These are phyloP conservation scores for Argyrosomus regius DNA, from an alignment of 2,797 vertebrate genomes.

Conservation along the genomic window DNA sequence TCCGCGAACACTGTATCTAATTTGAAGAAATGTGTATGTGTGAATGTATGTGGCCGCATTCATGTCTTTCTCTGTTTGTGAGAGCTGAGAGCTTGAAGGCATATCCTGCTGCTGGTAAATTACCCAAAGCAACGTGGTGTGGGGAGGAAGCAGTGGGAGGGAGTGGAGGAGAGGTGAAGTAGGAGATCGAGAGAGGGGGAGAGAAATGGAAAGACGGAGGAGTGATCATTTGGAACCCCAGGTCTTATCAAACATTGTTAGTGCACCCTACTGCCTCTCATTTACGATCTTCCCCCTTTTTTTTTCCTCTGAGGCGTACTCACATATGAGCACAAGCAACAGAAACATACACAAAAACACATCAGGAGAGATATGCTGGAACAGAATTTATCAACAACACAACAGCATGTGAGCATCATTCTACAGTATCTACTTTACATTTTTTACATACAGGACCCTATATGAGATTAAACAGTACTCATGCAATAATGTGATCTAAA, in stretches of 20 bases:
- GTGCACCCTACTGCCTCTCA: slow-evolving; percentile 70
- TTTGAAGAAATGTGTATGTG: slow-evolving; percentile 53
- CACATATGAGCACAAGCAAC: slow-evolving; percentile 7
- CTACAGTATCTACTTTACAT: neutral
- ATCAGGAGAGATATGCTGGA: slow-evolving; percentile 16
- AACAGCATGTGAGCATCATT: neutral
- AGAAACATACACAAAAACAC: slow-evolving; percentile 41
- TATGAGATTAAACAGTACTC: neutral
- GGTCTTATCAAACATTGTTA: slow-evolving; percentile 79
- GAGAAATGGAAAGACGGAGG: slow-evolving; percentile 55
- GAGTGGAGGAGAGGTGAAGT: slow-evolving; percentile 49
- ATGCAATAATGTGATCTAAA: neutral
- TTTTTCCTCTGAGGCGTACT: slow-evolving; percentile 8
- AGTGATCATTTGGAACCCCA: slow-evolving; percentile 74
- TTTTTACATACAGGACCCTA: neutral
- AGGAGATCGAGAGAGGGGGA: slow-evolving; percentile 32
- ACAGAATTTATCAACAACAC: slow-evolving; percentile 16
- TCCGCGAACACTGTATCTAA: slow-evolving; percentile 59
- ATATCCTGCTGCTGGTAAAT: slow-evolving; percentile 78
- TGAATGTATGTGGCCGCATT: slow-evolving; percentile 27
- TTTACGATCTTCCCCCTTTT: slow-evolving; percentile 60
- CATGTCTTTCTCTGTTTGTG: slow-evolving; percentile 70
- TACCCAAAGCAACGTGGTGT: slow-evolving; percentile 75
- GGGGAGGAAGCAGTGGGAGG: slow-evolving; percentile 61
- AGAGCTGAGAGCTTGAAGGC: slow-evolving; percentile 68